Percentiles rank a stretch among this genome's conserved stretches.
These are phyloP conservation scores for Andrena camellia DNA, from an alignment of 2,888 invertebrate species.

Conservation along the genomic window DNA sequence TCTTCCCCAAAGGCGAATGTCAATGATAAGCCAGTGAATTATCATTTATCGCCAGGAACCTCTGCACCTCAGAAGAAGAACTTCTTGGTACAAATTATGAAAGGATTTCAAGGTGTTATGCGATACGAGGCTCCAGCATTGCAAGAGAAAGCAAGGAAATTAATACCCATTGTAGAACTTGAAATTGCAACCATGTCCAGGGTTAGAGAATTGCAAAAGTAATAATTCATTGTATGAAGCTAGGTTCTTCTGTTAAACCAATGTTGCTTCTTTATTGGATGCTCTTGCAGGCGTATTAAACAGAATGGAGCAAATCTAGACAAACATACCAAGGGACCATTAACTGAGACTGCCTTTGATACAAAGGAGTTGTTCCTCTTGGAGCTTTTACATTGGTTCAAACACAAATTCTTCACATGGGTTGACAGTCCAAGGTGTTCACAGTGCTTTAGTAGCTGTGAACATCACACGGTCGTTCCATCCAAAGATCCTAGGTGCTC, in stretches of 20 bases:
- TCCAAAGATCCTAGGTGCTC: constrained; percentile 84
- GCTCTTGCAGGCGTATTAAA: constrained; percentile 62
- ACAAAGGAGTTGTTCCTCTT: constrained; percentile 91
- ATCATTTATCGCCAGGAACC: not conserved
- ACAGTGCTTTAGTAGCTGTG: constrained; percentile 87
- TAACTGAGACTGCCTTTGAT: constrained; percentile 85
- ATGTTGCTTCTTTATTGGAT: not conserved
- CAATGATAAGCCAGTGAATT: not conserved
- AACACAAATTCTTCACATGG: constrained; percentile 96
- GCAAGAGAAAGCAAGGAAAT: constrained; percentile 88
- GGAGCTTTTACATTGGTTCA: constrained; percentile 96
- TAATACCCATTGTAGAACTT: constrained; percentile 90
- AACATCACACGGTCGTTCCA: constrained; percentile 76
- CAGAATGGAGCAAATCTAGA: not conserved
- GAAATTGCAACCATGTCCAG: constrained; percentile 88
- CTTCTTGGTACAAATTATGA: constrained; percentile 84
- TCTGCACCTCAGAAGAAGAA: constrained; percentile 36
- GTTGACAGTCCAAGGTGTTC: constrained; percentile 92
- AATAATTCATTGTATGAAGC: constrained; percentile 56
- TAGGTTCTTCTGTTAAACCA: not conserved
- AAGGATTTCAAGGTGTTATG: constrained; percentile 87
- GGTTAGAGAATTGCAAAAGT: constrained; percentile 88
- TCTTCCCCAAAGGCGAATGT: not conserved
- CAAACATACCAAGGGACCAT: not conserved
- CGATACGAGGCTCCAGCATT: constrained; percentile 90